Conservation (phyloP, 2,888 invertebrate genomes). For the Drosophila anomelani region DNA sequence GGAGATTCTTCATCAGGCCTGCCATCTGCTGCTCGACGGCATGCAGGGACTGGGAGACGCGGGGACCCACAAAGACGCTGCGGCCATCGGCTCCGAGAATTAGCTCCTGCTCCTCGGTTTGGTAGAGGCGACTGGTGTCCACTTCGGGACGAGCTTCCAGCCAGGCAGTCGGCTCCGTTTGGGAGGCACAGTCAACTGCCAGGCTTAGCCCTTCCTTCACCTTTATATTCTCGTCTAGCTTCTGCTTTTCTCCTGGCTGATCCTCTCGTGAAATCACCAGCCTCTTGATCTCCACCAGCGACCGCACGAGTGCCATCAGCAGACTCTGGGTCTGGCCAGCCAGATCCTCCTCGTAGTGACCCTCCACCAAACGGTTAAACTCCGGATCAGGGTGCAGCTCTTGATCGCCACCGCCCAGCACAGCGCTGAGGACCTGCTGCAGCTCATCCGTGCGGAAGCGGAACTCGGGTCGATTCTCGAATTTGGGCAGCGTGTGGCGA, state of each 20-base stretch:
- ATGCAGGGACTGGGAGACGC: conserved; percentile 45
- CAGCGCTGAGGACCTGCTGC: conserved; percentile 68
- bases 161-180: conserved; percentile 46
- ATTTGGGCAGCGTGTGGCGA: conserved; percentile 81
- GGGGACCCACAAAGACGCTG: conserved; percentile 51
- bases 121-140: conserved; percentile 40
- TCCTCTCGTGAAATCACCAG: background rate
- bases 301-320: conserved; percentile 36
- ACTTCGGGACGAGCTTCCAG: conserved; percentile 24
- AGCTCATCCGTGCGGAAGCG: conserved; percentile 81
- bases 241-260: background rate
- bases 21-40: conserved; percentile 47
- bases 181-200: conserved; percentile 6
- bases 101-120: conserved; percentile 40
- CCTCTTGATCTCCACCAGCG: conserved; percentile 28
- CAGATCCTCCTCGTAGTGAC: conserved; percentile 41
- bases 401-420: conserved; percentile 46
- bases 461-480: conserved; percentile 74
- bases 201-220: background rate
- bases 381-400: background rate
- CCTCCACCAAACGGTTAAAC: conserved; percentile 9
- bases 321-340: conserved; percentile 20
- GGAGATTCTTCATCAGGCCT: conserved; percentile 40
- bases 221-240: background rate
- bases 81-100: conserved; percentile 39